A percentile compares a stretch with the other conserved stretches of the same genome.
Evolutionary conservation across 1,140 invertebrate genomes (phyloP).

Genomic region (Trypoxylus dichotomus): DNA sequence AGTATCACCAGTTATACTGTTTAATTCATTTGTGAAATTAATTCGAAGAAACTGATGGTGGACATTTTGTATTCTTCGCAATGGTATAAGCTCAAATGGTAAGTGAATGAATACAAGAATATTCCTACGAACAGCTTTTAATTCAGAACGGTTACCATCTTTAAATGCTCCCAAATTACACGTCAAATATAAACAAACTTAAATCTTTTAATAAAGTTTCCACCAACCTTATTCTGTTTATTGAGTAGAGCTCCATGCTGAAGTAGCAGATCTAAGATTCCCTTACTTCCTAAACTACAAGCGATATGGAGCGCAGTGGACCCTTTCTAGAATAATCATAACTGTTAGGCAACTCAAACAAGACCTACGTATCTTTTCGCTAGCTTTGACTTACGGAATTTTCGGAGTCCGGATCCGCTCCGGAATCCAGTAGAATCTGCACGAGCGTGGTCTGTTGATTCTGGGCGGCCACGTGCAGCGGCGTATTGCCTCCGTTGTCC

Average conservation of each 20-base stretch:
- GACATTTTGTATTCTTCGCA: no score
- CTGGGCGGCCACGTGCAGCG: conserved; percentile 78
- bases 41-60: no score
- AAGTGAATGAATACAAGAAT: no score
- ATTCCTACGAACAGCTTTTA: no score
- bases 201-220: neutral
- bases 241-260: conserved; percentile 68
- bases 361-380: neutral
- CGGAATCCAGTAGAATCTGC: conserved; percentile 64
- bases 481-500: conserved; percentile 77
- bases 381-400: conserved; percentile 56
- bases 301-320: conserved; percentile 75
- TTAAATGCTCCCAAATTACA: no score
- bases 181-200: no score
- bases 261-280: conserved; percentile 71
- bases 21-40: no score
- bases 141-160: no score
- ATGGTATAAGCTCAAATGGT: no score
- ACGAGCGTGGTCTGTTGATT: conserved; percentile 77
- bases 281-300: conserved; percentile 70
- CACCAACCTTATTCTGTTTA: conserved; percentile 70
- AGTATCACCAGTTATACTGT: no score
- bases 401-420: conserved; percentile 61
- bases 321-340: conserved; percentile 62
- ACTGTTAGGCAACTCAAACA: neutral